Conservation (phyloP, 1,140 invertebrate genomes). For the Chymomyza costata region DNA sequence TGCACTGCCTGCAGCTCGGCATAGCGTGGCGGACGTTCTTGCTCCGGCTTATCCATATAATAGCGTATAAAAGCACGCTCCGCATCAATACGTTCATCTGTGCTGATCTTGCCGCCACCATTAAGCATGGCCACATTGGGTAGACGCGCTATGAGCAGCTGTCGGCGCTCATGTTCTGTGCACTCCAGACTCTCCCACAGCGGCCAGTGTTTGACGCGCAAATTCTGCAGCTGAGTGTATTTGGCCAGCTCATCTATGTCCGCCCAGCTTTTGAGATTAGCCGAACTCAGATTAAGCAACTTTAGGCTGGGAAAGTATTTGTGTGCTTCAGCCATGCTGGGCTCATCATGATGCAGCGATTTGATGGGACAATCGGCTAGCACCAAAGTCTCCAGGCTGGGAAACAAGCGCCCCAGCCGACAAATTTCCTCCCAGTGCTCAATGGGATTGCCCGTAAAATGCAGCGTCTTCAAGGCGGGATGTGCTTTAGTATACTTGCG, state of each 20-base stretch:
- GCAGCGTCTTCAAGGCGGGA: constrained; percentile 83
- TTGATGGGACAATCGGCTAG: constrained; percentile 87
- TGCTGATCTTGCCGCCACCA: constrained; percentile 88
- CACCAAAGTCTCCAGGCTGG: constrained; percentile 87
- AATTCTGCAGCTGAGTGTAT: constrained; percentile 88
- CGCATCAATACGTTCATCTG: constrained; percentile 91
- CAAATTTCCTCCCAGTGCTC: constrained; percentile 87
- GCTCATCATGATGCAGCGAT: constrained; percentile 38
- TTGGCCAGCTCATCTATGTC: constrained; percentile 89
- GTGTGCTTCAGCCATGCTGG: constrained; percentile 75
- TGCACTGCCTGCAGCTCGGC: constrained; percentile 87
- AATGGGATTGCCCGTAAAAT: constrained; percentile 90
- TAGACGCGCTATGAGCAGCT: constrained; percentile 89
- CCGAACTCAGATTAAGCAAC: constrained; percentile 90
- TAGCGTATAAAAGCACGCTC: constrained; percentile 94
- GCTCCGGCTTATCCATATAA: constrained; percentile 91
- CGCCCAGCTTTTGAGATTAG: constrained; percentile 88
- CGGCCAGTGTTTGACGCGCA: constrained; percentile 85
- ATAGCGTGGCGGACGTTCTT: constrained; percentile 87
- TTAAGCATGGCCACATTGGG: constrained; percentile 91
- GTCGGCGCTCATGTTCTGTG: constrained; percentile 89
- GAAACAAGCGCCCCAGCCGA: constrained; percentile 89
- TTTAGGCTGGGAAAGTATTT: constrained; percentile 79
- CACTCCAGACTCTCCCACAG: constrained; percentile 85
- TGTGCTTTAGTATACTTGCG: constrained; percentile 76